Evolutionary conservation across 2,888 invertebrate species (phyloP).

Genomic region (Helicoverpa assulta): DNA sequence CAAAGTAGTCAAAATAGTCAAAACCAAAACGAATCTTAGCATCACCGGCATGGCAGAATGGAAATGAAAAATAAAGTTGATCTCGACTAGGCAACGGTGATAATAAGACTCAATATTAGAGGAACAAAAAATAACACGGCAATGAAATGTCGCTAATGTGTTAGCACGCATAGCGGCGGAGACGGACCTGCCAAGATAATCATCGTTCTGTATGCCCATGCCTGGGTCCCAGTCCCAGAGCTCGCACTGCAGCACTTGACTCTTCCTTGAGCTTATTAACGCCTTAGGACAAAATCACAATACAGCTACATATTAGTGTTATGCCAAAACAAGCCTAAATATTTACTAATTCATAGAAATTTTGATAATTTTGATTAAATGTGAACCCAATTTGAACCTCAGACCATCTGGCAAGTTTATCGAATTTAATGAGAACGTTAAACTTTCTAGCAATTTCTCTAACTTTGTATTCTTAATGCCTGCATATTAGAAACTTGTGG

Average conservation of each 20-base stretch:
- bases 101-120: conserved; percentile 69
- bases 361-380: conserved; percentile 17
- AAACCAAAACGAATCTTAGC: conserved; percentile 68
- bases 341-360: conserved; percentile 7
- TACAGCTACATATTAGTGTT: conserved; percentile 67
- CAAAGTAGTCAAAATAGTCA: conserved; percentile 62
- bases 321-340: conserved; percentile 43
- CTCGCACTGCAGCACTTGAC: conserved; percentile 93
- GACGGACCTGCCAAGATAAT: conserved; percentile 95
- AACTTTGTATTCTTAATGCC: conserved; percentile 44
- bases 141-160: conserved; percentile 71
- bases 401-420: conserved; percentile 62
- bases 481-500: conserved; percentile 33
- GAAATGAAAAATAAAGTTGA: conserved; percentile 8
- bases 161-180: conserved; percentile 67
- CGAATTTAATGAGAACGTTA: conserved; percentile 33
- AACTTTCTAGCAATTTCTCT: conserved; percentile 15
- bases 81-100: conserved; percentile 56
- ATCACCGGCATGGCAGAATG: conserved; percentile 63
- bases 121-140: conserved; percentile 69
- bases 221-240: conserved; percentile 96
- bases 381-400: conserved; percentile 24
- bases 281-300: conserved; percentile 91
- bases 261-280: conserved; percentile 93
- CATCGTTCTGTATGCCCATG: conserved; percentile 94